phyloP scores from a whole-genome alignment of 2,797 vertebrate genomes.

The Mallotus villosus region DNA sequence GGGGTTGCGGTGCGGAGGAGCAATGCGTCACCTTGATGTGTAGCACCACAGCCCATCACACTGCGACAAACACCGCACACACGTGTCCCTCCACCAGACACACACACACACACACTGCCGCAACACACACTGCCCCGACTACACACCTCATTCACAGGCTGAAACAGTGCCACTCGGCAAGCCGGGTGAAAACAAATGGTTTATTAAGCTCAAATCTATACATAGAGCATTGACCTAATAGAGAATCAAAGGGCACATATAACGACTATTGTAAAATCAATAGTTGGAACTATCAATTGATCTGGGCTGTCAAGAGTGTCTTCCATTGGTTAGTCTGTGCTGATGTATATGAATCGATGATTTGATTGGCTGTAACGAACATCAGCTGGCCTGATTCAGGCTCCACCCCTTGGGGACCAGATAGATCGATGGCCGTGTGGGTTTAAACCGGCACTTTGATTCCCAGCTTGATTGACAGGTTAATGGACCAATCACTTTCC shows the following conservation, averaged over 20 bases:
- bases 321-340: slow-evolving; percentile 1
- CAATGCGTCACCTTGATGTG: slow-evolving; percentile 19
- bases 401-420: not conserved
- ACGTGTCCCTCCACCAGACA: slow-evolving; percentile 18
- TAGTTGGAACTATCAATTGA: not conserved
- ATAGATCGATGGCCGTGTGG: not conserved
- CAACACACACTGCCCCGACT: slow-evolving; percentile 37
- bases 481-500: slow-evolving; percentile 18
- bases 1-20: slow-evolving; percentile 38
- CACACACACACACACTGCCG: slow-evolving; percentile 33
- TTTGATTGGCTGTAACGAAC: slow-evolving; percentile 11
- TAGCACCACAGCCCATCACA: slow-evolving; percentile 15
- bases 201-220: not conserved
- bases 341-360: slow-evolving; percentile 20
- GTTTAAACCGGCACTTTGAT: not conserved
- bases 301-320: slow-evolving; percentile 6
- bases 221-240: not conserved
- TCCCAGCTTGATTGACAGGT: slow-evolving; percentile 12
- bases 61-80: slow-evolving; percentile 49
- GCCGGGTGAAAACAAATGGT: not conserved
- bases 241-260: not conserved
- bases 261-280: not conserved
- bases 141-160: not conserved
- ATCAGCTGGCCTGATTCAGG: slow-evolving; percentile 27
- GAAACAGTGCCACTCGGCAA: too few species aligned